Conservation (phyloP, 1,140 invertebrate genomes). For the Drosophila pruinosa region DNA sequence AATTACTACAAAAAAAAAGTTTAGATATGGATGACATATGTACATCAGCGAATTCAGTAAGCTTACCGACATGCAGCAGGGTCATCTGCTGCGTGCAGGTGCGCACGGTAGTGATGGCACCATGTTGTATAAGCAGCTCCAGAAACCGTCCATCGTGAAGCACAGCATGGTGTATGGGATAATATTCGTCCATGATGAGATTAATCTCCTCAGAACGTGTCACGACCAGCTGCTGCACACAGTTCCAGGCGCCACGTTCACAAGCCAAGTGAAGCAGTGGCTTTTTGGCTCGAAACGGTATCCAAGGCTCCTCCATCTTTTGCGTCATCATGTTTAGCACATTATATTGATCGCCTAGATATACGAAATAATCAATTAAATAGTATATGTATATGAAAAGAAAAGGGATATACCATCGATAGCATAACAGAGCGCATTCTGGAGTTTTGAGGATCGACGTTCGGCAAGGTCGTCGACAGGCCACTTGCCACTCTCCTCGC, state of each 20-base stretch:
- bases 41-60: constrained; percentile 2
- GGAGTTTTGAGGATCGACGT: constrained; percentile 85
- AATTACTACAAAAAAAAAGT: constrained; percentile 82
- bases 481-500: constrained; percentile 86
- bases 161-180: constrained; percentile 89
- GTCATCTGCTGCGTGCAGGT: constrained; percentile 91
- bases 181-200: constrained; percentile 90
- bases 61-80: constrained; percentile 86
- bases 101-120: constrained; percentile 87
- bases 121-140: constrained; percentile 86
- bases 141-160: constrained; percentile 88
- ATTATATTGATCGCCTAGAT: constrained; percentile 85
- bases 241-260: constrained; percentile 88
- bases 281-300: constrained; percentile 84
- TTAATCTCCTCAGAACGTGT: constrained; percentile 89
- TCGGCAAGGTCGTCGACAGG: constrained; percentile 79
- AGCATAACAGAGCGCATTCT: constrained; percentile 89
- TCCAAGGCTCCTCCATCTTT: constrained; percentile 88
- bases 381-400: background rate
- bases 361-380: background rate
- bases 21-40: too few species aligned
- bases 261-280: constrained; percentile 88
- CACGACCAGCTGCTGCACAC: constrained; percentile 87
- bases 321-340: constrained; percentile 87
- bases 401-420: constrained; percentile 84